Evolutionary conservation across 1,140 invertebrate genomes (phyloP), one percentile per base, ranked within the genome.

Genomic region (Ceratoteleas bidentatus): DNA sequence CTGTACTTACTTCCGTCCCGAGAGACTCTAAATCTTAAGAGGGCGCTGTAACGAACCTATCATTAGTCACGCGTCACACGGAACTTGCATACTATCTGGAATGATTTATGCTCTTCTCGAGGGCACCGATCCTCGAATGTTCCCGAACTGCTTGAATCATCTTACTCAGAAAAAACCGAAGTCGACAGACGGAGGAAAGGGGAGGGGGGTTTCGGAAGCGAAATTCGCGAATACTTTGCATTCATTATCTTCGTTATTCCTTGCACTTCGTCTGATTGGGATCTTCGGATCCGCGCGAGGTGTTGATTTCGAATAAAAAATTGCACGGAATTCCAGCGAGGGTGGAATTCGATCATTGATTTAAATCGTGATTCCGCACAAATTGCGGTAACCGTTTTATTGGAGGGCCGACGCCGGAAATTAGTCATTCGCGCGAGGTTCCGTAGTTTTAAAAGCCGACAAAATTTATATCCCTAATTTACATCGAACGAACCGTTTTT

Each of bases 31-130:
- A 83, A 78, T 74, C 81, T 74, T 83, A 78, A 78, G 75, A 78
- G 81, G 64, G 69, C 52, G 64, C 57, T 78, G 64, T 78, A 83
- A 83, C 75, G 75, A 78, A 83, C 54, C 74, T 66, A 83, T 83
- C 81, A 83, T 83, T 78, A 83, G 81, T 83, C 74, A 83, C 81
- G 70, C 58, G 81, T 83, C 81, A 77, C 74, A 60, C 81, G 65
- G 70, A 83, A 83, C 81, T 78, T 83, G 70, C 81, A 78, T 78
- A 74, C 81, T 65, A 83, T 78, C 81, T 56, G 0, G 69, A 75
- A 84, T 84, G 77, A 84, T 84, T 74, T 81, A 84, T 84, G 36
- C 72, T 65, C 49, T 80, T 84, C 72, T 80, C 82, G 62, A 73
- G 68, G 52, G 68, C 52, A 74, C 66, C 74, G 69, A 82, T 84